These are phyloP conservation scores for Polydrusus tereticollis DNA, from an alignment of 2,888 invertebrate genomes.

Conservation along the genomic window DNA sequence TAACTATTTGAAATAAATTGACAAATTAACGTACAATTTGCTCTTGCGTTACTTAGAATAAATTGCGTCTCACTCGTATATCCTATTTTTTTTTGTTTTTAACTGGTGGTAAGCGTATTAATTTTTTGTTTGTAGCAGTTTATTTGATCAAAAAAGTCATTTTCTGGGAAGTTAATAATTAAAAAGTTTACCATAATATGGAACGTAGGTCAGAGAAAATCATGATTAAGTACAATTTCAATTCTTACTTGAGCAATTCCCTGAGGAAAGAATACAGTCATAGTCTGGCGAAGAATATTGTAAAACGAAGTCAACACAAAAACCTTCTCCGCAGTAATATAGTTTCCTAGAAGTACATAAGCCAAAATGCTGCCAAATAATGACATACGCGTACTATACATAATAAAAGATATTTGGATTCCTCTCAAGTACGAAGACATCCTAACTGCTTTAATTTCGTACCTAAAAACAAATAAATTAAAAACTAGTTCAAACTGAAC, in stretches of 20 bases:
- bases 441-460: conserved; percentile 67
- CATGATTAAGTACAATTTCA: neutral
- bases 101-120: no score
- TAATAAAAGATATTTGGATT: conserved; percentile 72
- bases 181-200: no score
- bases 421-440: conserved; percentile 71
- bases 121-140: no score
- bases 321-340: conserved; percentile 78
- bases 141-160: no score
- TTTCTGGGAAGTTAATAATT: no score
- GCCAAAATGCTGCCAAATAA: conserved; percentile 78
- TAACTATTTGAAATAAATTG: no score
- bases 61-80: no score
- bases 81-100: no score
- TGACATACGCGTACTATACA: conserved; percentile 79
- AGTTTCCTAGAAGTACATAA: conserved; percentile 73
- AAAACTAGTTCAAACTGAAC: no score
- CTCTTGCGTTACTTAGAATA: no score
- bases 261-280: conserved; percentile 80
- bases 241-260: conserved; percentile 79
- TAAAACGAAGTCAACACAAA: conserved; percentile 81
- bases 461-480: conserved; percentile 61
- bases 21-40: no score
- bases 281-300: conserved; percentile 79
- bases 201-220: no score